Evolutionary conservation across 1,140 invertebrate genomes (phyloP).

Genomic region (Octopus sinensis): DNA sequence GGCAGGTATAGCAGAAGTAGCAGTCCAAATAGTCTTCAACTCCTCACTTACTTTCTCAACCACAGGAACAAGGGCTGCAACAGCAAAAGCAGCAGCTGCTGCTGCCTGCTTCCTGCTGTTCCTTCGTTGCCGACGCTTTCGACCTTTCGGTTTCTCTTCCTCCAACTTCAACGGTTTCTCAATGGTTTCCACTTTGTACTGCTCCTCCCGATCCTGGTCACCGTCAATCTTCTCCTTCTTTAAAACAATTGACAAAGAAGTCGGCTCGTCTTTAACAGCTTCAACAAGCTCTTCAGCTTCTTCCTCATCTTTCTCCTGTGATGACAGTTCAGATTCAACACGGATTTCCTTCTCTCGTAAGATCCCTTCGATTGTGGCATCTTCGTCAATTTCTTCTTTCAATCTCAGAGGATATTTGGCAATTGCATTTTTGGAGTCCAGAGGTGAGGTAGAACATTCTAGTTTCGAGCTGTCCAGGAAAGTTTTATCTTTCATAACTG

Average conservation of each 20-base stretch:
- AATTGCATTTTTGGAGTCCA: neutral
- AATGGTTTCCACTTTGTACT: neutral
- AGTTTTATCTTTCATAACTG: neutral
- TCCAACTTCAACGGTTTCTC: neutral
- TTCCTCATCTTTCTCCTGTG: neutral
- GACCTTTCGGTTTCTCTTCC: neutral
- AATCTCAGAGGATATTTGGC: neutral
- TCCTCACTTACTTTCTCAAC: neutral
- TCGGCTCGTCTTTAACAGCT: neutral
- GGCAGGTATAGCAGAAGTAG: neutral
- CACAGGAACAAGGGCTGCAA: neutral
- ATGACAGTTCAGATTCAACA: neutral
- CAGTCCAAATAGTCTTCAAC: neutral
- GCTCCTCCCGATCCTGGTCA: neutral
- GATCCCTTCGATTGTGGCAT: neutral
- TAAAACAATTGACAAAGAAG: neutral
- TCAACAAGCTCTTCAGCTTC: neutral
- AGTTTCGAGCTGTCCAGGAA: neutral
- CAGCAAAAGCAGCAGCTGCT: neutral
- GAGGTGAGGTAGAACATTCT: neutral
- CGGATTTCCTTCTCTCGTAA: neutral
- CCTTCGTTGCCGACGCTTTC: neutral
- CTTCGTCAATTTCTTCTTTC: neutral
- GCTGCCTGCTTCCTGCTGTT: neutral
- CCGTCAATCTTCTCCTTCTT: conserved; percentile 5